Conservation (phyloP, 2,113 vertebrate genomes). For the Bufo gargarizans region DNA sequence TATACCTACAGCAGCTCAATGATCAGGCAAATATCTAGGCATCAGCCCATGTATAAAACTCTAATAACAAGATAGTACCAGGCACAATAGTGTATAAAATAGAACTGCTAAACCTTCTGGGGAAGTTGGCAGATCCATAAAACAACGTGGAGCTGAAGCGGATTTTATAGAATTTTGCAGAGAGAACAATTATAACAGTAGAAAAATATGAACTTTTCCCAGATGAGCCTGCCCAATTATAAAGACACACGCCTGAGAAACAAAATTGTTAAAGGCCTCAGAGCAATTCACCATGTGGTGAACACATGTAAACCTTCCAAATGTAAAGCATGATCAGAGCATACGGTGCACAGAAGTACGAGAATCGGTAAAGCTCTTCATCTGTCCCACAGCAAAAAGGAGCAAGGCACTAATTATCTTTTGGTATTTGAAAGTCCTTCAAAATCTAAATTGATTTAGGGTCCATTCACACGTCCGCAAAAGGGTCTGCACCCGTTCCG, state of each 20-base stretch:
- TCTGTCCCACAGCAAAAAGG: background rate
- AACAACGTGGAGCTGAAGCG: background rate
- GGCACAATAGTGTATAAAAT: background rate
- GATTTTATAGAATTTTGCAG: background rate
- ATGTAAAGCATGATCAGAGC: background rate
- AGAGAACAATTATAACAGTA: background rate
- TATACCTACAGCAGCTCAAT: background rate
- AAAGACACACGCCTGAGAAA: background rate
- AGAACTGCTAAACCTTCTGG: too few relatives aligned
- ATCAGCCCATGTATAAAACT: background rate
- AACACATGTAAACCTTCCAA: conserved; percentile 7
- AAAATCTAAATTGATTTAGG: background rate
- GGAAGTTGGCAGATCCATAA: background rate
- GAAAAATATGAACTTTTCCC: background rate
- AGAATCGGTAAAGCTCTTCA: background rate
- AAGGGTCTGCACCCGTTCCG: too few relatives aligned
- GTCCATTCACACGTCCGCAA: too few relatives aligned
- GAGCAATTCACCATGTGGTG: background rate
- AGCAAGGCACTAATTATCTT: background rate
- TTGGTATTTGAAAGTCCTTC: conserved; percentile 6
- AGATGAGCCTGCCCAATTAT: background rate
- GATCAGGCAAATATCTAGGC: too few relatives aligned
- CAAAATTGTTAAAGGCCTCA: background rate
- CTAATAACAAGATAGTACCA: background rate
- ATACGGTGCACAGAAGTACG: background rate